phyloP scores from a whole-genome alignment of 2,888 invertebrate species.

The Xanthostigma xanthostigma region DNA sequence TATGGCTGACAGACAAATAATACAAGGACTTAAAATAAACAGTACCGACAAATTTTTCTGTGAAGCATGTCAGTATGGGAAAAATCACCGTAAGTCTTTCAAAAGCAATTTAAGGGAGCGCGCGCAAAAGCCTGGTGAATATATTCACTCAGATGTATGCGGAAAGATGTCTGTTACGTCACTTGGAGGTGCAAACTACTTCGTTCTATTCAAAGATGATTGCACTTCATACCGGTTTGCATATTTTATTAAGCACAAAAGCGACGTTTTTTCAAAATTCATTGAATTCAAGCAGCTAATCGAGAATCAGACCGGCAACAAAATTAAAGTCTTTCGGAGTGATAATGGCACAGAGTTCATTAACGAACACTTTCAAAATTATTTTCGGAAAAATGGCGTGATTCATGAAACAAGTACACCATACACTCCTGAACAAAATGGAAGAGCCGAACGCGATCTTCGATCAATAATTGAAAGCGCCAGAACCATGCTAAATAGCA shows the following conservation, averaged over 20 bases:
- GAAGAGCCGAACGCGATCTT: conserved; percentile 18
- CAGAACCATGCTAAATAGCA: conserved; percentile 18
- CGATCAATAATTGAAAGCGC: conserved; percentile 21
- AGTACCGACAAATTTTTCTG: conserved; percentile 10
- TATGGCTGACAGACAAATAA: conserved; percentile 10
- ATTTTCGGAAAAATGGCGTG: conserved; percentile 14
- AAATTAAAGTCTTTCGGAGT: conserved; percentile 10
- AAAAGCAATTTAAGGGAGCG: neutral
- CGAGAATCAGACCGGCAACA: conserved; percentile 8
- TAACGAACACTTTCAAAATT: conserved; percentile 9
- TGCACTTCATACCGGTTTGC: conserved; percentile 9
- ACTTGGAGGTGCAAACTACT: conserved; percentile 9
- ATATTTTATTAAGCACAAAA: conserved; percentile 11
- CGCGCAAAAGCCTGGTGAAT: conserved; percentile 10
- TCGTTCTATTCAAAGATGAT: conserved; percentile 12
- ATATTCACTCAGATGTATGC: conserved; percentile 11
- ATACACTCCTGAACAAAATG: conserved; percentile 19
- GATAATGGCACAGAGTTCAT: conserved; percentile 16
- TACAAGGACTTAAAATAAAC: conserved; percentile 8
- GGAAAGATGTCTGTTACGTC: conserved; percentile 9
- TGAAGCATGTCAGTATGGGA: conserved; percentile 11
- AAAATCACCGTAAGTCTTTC: conserved; percentile 12
- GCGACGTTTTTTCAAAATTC: conserved; percentile 9
- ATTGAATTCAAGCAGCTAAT: conserved; percentile 4
- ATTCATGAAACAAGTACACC: conserved; percentile 14